Conservation (phyloP, 2,888 invertebrate species). For the Alentia gelatinosa region DNA sequence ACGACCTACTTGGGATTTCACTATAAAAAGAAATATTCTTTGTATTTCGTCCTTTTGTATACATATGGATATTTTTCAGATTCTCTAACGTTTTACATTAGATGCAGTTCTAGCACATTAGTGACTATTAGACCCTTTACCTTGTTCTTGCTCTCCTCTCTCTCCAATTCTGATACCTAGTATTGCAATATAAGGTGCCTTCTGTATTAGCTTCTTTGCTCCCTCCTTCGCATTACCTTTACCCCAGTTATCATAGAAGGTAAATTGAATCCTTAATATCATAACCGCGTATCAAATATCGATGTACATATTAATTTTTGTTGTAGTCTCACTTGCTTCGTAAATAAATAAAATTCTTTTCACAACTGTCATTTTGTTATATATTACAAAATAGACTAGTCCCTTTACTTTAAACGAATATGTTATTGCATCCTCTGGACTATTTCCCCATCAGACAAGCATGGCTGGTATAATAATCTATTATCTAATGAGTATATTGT, state of each 20-base stretch:
- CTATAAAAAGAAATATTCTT: slow-evolving; percentile 30
- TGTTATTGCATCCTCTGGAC: no score
- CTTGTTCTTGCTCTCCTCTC: neutral
- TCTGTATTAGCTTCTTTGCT: slow-evolving; percentile 18
- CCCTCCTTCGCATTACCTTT: neutral
- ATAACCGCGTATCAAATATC: neutral
- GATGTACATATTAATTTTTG: slow-evolving; percentile 43
- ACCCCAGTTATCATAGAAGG: neutral
- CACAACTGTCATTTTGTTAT: slow-evolving; percentile 4
- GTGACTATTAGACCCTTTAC: neutral
- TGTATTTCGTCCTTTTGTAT: slow-evolving; percentile 50
- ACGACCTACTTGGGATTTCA: slow-evolving; percentile 18
- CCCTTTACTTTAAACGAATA: no score
- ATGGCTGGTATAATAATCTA: no score
- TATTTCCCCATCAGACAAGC: no score
- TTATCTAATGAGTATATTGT: no score
- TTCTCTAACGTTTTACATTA: slow-evolving; percentile 50
- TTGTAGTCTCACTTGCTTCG: slow-evolving; percentile 38
- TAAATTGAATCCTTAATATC: neutral
- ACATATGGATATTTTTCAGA: slow-evolving; percentile 47
- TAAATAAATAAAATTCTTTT: slow-evolving; percentile 46
- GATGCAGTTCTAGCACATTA: slow-evolving; percentile 7
- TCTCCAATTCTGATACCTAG: neutral
- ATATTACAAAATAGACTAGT: neutral
- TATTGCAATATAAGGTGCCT: slow-evolving; percentile 45